Evolutionary conservation across 1,140 invertebrate genomes (phyloP).

Genomic region (Hesperophylax magnus): DNA sequence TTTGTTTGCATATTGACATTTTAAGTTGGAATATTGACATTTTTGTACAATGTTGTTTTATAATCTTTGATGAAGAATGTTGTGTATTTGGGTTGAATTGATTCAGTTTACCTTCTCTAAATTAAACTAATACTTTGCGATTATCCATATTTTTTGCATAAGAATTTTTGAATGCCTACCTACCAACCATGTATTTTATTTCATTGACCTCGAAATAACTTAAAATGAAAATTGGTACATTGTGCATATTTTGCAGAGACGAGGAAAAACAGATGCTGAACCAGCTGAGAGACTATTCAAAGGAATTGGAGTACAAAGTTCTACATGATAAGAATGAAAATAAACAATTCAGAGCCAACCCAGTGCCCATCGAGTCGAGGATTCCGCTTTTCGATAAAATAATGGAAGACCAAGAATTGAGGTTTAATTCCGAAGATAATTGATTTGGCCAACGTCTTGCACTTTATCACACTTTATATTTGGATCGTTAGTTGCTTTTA

Average conservation of each 20-base stretch:
- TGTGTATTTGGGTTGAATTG: no score
- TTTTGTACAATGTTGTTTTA: no score
- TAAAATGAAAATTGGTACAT: background rate
- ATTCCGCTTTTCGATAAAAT: constrained; percentile 80
- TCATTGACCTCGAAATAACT: no score
- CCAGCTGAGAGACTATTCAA: constrained; percentile 64
- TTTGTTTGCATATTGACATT: no score
- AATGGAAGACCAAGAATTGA: constrained; percentile 78
- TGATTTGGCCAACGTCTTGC: constrained; percentile 14
- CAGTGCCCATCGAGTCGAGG: constrained; percentile 78
- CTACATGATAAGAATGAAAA: constrained; percentile 67
- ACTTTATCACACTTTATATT: background rate
- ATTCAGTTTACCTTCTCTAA: no score
- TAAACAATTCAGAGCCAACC: constrained; percentile 71
- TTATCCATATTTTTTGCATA: no score
- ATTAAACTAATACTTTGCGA: no score
- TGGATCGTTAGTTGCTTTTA: background rate
- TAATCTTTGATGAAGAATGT: no score
- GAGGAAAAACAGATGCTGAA: constrained; percentile 74
- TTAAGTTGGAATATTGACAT: no score
- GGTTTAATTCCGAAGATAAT: constrained; percentile 63
- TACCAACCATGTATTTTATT: background rate
- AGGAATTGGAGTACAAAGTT: constrained; percentile 67
- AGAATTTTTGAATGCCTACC: background rate
- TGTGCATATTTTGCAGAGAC: constrained; percentile 69